These are phyloP conservation scores for Siniperca knerii DNA, from an alignment of 2,113 vertebrate genomes.

Conservation along the genomic window DNA sequence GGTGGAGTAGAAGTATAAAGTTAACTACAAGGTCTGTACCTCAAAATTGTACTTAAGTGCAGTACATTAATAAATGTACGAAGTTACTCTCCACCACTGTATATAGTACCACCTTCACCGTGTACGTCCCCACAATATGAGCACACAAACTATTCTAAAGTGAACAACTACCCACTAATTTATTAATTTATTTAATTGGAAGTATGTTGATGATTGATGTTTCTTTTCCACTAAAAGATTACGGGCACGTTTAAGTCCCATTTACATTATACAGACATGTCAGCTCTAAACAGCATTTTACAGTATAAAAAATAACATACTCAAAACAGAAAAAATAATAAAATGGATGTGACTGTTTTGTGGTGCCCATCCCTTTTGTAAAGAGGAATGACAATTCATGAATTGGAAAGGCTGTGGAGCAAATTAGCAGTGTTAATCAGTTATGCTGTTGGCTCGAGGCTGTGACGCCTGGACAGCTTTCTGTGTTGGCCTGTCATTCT, in stretches of 20 bases:
- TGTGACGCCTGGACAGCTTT: slow-evolving; percentile 61
- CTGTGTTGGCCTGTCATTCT: slow-evolving; percentile 70
- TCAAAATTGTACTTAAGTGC: not conserved
- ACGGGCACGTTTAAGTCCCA: slow-evolving; percentile 17
- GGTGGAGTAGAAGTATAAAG: not conserved
- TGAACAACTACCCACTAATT: not conserved
- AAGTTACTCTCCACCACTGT: not conserved
- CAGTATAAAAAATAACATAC: not conserved
- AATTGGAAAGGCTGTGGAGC: slow-evolving; percentile 53
- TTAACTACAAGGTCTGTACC: not conserved
- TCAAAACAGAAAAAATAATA: slow-evolving; percentile 18
- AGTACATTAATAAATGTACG: not conserved
- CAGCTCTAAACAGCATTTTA: slow-evolving; percentile 28
- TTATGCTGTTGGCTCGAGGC: slow-evolving; percentile 66
- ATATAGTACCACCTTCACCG: not conserved
- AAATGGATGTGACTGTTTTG: slow-evolving; percentile 42
- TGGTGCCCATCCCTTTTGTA: slow-evolving; percentile 35
- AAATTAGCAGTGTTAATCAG: slow-evolving; percentile 70
- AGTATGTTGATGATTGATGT: slow-evolving; percentile 29
- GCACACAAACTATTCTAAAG: not conserved
- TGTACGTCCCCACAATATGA: not conserved
- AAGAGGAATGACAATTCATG: slow-evolving; percentile 58
- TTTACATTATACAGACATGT: slow-evolving; percentile 36
- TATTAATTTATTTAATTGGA: slow-evolving; percentile 38
- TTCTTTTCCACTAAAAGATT: not conserved